Percentiles rank a stretch among this genome's conserved stretches.
phyloP scores from a whole-genome alignment of 2,797 vertebrate species.

The Zenarchopterus dispar region DNA sequence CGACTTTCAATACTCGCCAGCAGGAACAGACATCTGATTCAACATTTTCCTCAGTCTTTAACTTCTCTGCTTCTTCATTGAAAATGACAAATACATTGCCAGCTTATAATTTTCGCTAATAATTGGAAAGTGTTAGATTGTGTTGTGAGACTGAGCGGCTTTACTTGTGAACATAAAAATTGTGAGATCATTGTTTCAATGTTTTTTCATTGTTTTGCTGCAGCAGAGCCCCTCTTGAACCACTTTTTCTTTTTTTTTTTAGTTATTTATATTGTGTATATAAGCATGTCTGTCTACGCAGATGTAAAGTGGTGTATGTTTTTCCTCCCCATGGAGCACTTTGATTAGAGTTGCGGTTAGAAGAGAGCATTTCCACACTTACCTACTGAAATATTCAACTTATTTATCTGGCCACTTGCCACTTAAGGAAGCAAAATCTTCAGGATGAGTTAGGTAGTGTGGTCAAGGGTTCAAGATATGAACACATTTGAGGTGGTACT shows the following conservation, averaged over 20 bases:
- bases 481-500: conserved; percentile 17
- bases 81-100: not conserved
- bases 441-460: conserved; percentile 15
- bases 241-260: conserved; percentile 9
- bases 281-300: conserved; percentile 20
- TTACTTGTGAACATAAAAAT: not conserved
- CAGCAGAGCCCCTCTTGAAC: not conserved
- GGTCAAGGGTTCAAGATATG: conserved; percentile 18
- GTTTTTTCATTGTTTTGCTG: conserved; percentile 16
- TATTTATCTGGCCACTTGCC: conserved; percentile 53
- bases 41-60: no score
- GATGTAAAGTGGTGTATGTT: conserved; percentile 37
- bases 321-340: conserved; percentile 59
- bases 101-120: not conserved
- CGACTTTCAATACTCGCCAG: no score
- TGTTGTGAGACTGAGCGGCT: not conserved
- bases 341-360: conserved; percentile 64
- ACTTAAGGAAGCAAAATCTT: conserved; percentile 30
- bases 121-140: not conserved
- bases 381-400: conserved; percentile 60
- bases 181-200: not conserved
- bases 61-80: no score
- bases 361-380: conserved; percentile 35
- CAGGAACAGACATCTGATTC: no score
- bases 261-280: conserved; percentile 49